Percentiles rank a stretch among this genome's conserved stretches.
These are phyloP conservation scores for Entomobrya multifasciata DNA, from an alignment of 2,888 invertebrate species.

Conservation along the genomic window DNA sequence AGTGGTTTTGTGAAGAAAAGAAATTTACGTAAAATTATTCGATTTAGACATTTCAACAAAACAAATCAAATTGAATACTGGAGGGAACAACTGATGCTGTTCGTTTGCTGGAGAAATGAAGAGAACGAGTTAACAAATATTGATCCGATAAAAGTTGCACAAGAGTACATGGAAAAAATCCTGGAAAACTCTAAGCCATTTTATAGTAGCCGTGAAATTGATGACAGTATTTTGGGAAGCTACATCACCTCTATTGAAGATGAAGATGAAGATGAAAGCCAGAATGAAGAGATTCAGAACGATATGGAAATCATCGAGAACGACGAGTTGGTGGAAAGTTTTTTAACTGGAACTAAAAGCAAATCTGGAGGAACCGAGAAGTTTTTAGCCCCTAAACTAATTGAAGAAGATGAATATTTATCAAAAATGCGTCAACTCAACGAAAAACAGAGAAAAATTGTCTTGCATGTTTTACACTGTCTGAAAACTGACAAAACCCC, in stretches of 20 bases:
- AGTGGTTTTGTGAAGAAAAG: too few species aligned
- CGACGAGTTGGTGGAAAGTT: not conserved
- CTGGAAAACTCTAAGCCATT: too few species aligned
- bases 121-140: constrained; percentile 37
- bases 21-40: not conserved
- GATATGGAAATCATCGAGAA: constrained; percentile 8
- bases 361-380: too few species aligned
- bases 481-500: constrained; percentile 75
- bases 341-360: not conserved
- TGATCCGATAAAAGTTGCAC: too few species aligned
- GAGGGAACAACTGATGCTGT: constrained; percentile 78
- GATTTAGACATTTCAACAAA: not conserved
- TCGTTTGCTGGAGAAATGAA: constrained; percentile 79
- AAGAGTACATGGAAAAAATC: too few species aligned
- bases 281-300: not conserved
- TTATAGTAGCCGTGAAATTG: too few species aligned
- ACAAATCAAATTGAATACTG: constrained; percentile 54
- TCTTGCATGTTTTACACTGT: constrained; percentile 69
- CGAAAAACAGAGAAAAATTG: constrained; percentile 69
- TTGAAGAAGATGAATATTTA: not conserved
- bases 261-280: constrained; percentile 2
- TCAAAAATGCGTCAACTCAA: constrained; percentile 73
- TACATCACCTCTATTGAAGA: too few species aligned
- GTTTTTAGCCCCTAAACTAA: not conserved
- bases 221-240: too few species aligned